Conservation (phyloP, 2,113 vertebrate species). For the Speoplatyrhinus poulsoni region DNA sequence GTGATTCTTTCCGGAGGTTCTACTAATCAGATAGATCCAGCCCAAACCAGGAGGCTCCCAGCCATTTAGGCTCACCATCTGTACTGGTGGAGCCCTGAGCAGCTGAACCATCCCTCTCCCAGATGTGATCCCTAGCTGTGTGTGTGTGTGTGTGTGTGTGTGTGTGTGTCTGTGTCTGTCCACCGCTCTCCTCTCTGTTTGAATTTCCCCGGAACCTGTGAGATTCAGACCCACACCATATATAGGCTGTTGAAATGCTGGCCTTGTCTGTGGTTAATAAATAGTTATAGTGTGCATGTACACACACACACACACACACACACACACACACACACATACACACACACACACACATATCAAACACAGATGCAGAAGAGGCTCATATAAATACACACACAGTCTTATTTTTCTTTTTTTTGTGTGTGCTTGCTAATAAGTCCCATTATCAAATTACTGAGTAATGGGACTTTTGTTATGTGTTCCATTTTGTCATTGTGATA, state of each 20-base stretch:
- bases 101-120: background rate
- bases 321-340: no score
- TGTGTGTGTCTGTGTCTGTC: constrained; percentile 17
- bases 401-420: background rate
- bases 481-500: background rate
- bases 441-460: no score
- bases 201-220: constrained; percentile 51
- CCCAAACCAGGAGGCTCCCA: constrained; percentile 41
- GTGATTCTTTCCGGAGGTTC: constrained; percentile 36
- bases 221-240: constrained; percentile 44
- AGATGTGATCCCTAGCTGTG: constrained; percentile 26
- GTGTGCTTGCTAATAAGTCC: no score
- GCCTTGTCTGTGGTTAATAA: constrained; percentile 26
- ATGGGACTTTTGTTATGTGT: no score
- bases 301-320: no score
- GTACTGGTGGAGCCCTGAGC: constrained; percentile 11
- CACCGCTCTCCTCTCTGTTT: constrained; percentile 3
- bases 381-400: background rate
- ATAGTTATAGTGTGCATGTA: no score
- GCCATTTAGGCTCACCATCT: constrained; percentile 7
- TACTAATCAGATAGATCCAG: constrained; percentile 12
- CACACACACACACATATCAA: no score
- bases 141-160: constrained; percentile 13
- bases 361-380: no score
- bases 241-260: background rate